Evolutionary conservation across 2,797 vertebrate genomes (phyloP).

Genomic region (Rhinophrynus dorsalis): DNA sequence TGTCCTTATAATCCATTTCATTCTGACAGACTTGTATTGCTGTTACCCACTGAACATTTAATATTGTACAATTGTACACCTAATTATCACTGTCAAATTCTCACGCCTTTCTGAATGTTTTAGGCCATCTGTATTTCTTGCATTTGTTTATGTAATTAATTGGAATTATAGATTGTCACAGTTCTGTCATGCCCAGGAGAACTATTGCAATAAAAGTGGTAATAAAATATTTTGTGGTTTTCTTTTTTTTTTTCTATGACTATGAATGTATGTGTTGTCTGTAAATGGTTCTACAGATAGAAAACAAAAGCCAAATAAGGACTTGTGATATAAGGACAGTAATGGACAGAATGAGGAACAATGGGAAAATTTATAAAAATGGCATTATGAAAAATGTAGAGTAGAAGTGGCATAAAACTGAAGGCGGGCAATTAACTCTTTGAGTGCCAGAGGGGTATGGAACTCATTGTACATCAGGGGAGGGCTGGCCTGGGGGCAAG

Average conservation of each 20-base stretch:
- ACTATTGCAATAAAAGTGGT: constrained; percentile 38
- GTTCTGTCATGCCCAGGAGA: constrained; percentile 30
- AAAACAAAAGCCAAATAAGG: constrained; percentile 6
- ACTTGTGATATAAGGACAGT: neutral
- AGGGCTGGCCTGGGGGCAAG: too few species aligned
- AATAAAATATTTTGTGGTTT: constrained; percentile 33
- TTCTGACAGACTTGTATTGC: too few species aligned
- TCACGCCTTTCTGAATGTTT: constrained; percentile 13
- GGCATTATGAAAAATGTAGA: too few species aligned
- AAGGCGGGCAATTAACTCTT: too few species aligned
- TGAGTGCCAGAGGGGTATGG: too few species aligned
- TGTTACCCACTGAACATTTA: too few species aligned
- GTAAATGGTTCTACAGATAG: constrained; percentile 3
- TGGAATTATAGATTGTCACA: constrained; percentile 29
- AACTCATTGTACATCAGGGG: too few species aligned
- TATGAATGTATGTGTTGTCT: neutral
- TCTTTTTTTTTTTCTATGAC: neutral
- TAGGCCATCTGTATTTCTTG: neutral
- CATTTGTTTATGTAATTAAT: constrained; percentile 39
- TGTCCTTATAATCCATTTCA: too few species aligned
- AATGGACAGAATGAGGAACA: too few species aligned
- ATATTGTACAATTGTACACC: neutral
- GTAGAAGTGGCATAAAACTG: too few species aligned
- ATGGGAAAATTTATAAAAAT: too few species aligned
- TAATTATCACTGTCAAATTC: constrained; percentile 4